A percentile compares a stretch with the other conserved stretches of the same genome.
Evolutionary conservation across 2,888 invertebrate genomes (phyloP).

Genomic region (Molorchus minor): DNA sequence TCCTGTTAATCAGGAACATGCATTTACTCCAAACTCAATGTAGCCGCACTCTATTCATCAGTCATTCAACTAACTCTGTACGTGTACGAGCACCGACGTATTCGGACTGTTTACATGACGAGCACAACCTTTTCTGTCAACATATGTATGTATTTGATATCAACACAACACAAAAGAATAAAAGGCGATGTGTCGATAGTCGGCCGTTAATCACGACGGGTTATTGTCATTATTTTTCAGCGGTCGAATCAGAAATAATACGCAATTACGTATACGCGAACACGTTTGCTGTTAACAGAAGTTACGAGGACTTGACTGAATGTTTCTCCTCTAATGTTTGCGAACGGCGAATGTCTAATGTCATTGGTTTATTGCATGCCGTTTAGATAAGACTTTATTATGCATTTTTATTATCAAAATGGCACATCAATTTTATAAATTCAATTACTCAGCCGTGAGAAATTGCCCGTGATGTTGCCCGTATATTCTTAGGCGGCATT

Average conservation of each 20-base stretch:
- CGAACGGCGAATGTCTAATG: constrained; percentile 41
- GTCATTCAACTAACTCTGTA: too few relatives aligned
- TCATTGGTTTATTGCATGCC: constrained; percentile 42
- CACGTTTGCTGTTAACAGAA: constrained; percentile 54
- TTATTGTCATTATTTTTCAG: constrained; percentile 18
- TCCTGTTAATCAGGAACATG: too few relatives aligned
- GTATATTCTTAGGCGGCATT: constrained; percentile 2
- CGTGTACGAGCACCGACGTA: too few relatives aligned
- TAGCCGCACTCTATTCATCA: too few relatives aligned
- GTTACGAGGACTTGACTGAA: constrained; percentile 48
- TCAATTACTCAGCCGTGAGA: constrained; percentile 24
- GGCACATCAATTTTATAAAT: constrained; percentile 36
- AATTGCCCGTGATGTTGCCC: constrained; percentile 10
- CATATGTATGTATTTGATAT: background rate
- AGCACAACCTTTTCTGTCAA: too few relatives aligned
- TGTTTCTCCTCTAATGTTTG: constrained; percentile 42
- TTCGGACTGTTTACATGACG: too few relatives aligned
- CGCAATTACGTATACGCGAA: constrained; percentile 52
- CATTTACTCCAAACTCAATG: too few relatives aligned
- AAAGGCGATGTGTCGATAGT: constrained; percentile 2
- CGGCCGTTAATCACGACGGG: constrained; percentile 15
- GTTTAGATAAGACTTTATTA: constrained; percentile 38
- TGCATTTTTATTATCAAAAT: constrained; percentile 41
- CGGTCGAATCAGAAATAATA: constrained; percentile 44
- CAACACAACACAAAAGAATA: too few relatives aligned